Evolutionary conservation across 92 coral and sea anemone species (phyloP), one percentile per base, ranked within the genome.

Genomic region (Chrysogorgia sp.): DNA sequence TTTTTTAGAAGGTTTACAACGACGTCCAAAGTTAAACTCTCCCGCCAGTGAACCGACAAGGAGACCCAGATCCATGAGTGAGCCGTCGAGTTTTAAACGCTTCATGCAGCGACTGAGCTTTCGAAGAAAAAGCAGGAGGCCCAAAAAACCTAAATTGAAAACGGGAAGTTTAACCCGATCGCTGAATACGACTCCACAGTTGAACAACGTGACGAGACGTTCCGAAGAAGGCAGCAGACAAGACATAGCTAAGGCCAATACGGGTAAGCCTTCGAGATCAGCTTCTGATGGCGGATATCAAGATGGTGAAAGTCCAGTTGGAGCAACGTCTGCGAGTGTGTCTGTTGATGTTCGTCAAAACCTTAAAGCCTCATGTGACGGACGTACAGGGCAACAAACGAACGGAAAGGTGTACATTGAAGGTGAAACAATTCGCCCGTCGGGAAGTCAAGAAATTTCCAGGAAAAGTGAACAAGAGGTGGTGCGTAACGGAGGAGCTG

Each of bases 61-160:
- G 25, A 72, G 79, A 41, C 79, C 79, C 33, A 30, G 79, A 26
- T 72, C 79, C n/a, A 72, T 72, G 79, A 72, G 79, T 35, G 79
- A 72, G 25, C 79, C 79, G 12, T 72, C 79, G 17, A 65, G 79
- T 2, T 72, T 72, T 15, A 72, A 72, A 72, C 79, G 79, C 32
- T 72, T 72, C 29, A 72, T 72, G 79, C 79, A 72, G 9, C 53
- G 79, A 19, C 50, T 72, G 33, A 72, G 79, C 49, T 49, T 72
- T 34, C 79, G 79, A 10, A 35, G 79, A 32, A 72, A 72, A 56
- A 72, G 79, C 45, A 32, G 79, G 34, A 19, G 79, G 55, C 79
- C 79, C 8, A 72, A 72, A 56, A 49, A 58, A n/a, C 65, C 79
- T 47, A 72, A 72, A 32, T 72, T 43, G 79, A 34, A 72, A 50